Evolutionary conservation across 1,140 invertebrate genomes (phyloP).

Genomic region (Capitella teleta): DNA sequence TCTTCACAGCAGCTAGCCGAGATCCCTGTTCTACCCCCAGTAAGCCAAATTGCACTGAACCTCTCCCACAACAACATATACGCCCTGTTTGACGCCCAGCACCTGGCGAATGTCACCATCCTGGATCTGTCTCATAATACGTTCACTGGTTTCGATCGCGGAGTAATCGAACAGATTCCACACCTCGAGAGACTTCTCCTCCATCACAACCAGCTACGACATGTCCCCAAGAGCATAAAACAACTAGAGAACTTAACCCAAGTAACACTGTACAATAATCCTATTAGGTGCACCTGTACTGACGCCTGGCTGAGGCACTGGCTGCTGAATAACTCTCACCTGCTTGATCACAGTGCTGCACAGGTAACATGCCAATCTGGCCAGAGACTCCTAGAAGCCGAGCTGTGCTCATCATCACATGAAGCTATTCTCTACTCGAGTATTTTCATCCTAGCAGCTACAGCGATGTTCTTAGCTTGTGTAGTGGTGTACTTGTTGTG

Average conservation of each 20-base stretch:
- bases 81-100: not conserved
- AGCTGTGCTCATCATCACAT: too few species aligned
- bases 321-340: not conserved
- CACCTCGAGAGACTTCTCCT: not conserved
- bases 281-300: not conserved
- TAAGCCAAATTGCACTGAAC: not conserved
- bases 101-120: not conserved
- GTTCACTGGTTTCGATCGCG: not conserved
- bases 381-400: too few species aligned
- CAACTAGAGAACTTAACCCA: not conserved
- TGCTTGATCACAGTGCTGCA: too few species aligned
- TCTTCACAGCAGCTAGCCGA: not conserved
- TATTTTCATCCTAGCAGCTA: too few species aligned
- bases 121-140: not conserved
- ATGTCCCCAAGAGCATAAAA: not conserved
- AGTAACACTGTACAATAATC: not conserved
- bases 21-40: not conserved
- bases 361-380: too few species aligned
- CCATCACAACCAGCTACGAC: not conserved
- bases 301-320: not conserved
- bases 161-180: not conserved
- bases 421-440: too few species aligned
- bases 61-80: not conserved
- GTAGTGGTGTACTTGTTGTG: too few species aligned
- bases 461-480: too few species aligned